Evolutionary conservation across 92 coral and sea anemone species (phyloP), one percentile per base, ranked within the genome.

Genomic region (Bergia puertoricense): DNA sequence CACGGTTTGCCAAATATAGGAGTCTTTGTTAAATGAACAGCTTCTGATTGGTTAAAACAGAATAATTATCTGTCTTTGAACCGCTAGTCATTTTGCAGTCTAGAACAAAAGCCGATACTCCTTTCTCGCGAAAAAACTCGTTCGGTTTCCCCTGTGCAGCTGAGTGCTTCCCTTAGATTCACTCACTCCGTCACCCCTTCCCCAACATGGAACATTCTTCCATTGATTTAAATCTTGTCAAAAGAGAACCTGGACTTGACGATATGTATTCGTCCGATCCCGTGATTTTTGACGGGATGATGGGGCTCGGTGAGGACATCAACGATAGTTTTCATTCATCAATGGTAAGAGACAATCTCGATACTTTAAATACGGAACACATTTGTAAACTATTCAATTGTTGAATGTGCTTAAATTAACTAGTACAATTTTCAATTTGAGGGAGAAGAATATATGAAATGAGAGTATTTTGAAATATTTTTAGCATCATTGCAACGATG

Each of bases 141-240:
- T 69, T 88, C 43, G 88, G 85, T 76, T 75, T 41, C 86, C 57
- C 66, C 87, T 67, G 92, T 86, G 59, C 69, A 44, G 57, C 46
- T 76, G 88, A 79, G 85, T 59, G 43, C 40, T 80, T 74, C 75
- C 82, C 59, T 13, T 39, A 46, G 57, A 11, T 68, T 80, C 85
- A 20, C 86, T 43, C 86, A 23, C 76, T 74, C 73, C 59, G n/a
- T 87, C 44, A 56, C 80, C 86, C 74, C 89, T 73, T 50, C 85
- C 91, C 88, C 90, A 90, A 81, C 88, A 92, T 91, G 93, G 93
- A 91, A 90, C 91, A 89, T 81, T 76, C 92, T 86, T 85, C 97
- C 77, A 85, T 95, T 89, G 98, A 95, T 93, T 88, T 95, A 78
- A 95, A 94, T 78, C 92, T 95, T 72, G 95, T 95, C 6, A 95